Evolutionary conservation across 2,797 vertebrate species (phyloP), one percentile per base, ranked within the genome.

Genomic region (Eurystomus glaucurus): DNA sequence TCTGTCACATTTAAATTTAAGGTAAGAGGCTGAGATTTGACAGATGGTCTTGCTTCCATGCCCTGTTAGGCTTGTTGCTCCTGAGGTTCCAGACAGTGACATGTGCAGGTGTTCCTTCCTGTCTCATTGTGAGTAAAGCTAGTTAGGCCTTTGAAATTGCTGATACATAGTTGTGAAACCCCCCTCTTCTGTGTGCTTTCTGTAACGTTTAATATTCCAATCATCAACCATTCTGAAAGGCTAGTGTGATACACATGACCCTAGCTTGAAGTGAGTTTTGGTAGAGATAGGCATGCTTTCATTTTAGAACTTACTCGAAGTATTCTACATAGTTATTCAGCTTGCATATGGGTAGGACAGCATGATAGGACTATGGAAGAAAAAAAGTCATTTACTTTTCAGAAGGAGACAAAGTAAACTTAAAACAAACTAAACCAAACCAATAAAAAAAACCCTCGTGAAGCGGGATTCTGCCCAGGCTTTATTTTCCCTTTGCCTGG

Each of bases 381-480:
- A 62, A 75, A 58, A 33, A 46, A 6, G 19, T 21, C 3, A 28
- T 70, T 85, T 91, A 46, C 12, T 74, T 83, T 74, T 37, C 19
- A 79, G 37, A 81, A 33, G 10, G 71, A 14, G 14, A n/a, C 1
- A 1, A 72, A 72, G 4, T 69, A 62, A 75, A 75, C 17, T 43
- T 65, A 29, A 87, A 65, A n/a, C 8, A 31, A 85, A 29, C 6
- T 13, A 65, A 72, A 45, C 20, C 14, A 81, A 79, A 37, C 6
- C 9, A 52, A 70, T 6, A 2, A 57, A 41, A 31, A 39, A 28
- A n/a, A 1, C 0, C 6, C 15, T 17, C 13, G 4, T 54, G 1
- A 31, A 61, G 5, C 61, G 31, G 15, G 23, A 31, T 61, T 90
- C 88, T 84, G 8, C 14, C 6, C 9, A 25, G 3, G 29, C 22